Evolutionary conservation across 2,797 vertebrate species (phyloP).

Genomic region (Salmo trutta): DNA sequence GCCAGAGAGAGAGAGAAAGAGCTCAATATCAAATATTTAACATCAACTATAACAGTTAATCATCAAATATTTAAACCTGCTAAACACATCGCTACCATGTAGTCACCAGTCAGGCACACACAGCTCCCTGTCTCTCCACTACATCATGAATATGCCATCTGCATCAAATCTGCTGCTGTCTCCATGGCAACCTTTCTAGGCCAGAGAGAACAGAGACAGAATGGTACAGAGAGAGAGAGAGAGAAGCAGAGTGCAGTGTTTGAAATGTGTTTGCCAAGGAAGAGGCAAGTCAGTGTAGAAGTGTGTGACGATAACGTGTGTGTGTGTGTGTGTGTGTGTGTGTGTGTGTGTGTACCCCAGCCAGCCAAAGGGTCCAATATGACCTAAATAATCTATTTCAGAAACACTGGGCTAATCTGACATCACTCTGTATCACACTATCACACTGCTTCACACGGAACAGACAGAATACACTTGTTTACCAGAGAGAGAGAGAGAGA

Average conservation of each 20-base stretch:
- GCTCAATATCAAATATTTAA: constrained; percentile 53
- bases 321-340: not conserved
- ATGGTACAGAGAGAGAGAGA: constrained; percentile 22
- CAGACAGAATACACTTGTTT: constrained; percentile 21
- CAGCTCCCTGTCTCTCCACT: constrained; percentile 45
- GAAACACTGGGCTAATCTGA: not conserved
- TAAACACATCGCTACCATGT: constrained; percentile 35
- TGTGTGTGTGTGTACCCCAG: not conserved
- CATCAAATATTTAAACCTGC: constrained; percentile 62
- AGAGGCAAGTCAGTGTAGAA: not conserved
- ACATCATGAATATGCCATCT: constrained; percentile 74
- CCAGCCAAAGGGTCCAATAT: not conserved
- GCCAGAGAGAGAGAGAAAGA: not conserved
- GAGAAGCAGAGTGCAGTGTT: not conserved
- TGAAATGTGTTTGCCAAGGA: not conserved
- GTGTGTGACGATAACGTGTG: too few relatives aligned
- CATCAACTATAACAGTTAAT: constrained; percentile 50
- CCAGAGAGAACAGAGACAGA: constrained; percentile 58
- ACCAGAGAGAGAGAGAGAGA: not conserved
- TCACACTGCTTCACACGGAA: not conserved
- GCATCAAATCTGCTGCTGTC: constrained; percentile 77
- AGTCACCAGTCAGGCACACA: constrained; percentile 17
- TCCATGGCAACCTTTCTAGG: constrained; percentile 79
- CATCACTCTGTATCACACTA: too few relatives aligned
- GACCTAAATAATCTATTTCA: not conserved